Percentiles rank a stretch among this genome's conserved stretches.
Evolutionary conservation across 2,797 vertebrate genomes (phyloP).

Genomic region (Mus spretus): DNA sequence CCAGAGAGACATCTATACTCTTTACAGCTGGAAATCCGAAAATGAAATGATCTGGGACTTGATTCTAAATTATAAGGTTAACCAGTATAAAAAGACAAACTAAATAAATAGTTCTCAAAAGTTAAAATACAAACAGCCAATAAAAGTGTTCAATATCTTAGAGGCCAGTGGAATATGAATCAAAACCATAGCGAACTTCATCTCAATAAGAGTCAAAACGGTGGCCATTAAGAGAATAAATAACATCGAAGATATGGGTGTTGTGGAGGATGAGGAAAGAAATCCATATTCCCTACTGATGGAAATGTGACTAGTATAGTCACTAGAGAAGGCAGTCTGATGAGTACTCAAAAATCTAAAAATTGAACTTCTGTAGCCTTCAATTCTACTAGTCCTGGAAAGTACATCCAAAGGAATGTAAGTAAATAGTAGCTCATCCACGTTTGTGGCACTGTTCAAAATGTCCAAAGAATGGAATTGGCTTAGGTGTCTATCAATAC

Average conservation of each 20-base stretch:
- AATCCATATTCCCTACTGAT: not conserved
- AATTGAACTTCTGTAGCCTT: not conserved
- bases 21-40: not conserved
- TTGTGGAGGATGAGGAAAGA: not conserved
- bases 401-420: not conserved
- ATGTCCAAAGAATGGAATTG: not conserved
- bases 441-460: not conserved
- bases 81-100: not conserved
- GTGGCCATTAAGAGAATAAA: not conserved
- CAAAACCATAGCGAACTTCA: not conserved
- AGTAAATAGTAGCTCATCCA: not conserved
- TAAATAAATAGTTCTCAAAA: not conserved
- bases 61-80: not conserved
- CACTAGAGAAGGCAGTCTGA: not conserved
- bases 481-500: not conserved
- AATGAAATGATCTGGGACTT: not conserved
- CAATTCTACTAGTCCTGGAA: not conserved
- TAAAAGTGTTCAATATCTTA: not conserved
- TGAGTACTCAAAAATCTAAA: not conserved
- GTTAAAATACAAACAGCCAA: not conserved
- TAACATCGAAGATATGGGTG: not conserved
- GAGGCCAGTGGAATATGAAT: not conserved
- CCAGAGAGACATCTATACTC: not conserved
- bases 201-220: not conserved
- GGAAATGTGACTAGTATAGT: not conserved